Evolutionary conservation across 2,888 invertebrate species (phyloP).

Genomic region (Drosophila pseudotalamancana): DNA sequence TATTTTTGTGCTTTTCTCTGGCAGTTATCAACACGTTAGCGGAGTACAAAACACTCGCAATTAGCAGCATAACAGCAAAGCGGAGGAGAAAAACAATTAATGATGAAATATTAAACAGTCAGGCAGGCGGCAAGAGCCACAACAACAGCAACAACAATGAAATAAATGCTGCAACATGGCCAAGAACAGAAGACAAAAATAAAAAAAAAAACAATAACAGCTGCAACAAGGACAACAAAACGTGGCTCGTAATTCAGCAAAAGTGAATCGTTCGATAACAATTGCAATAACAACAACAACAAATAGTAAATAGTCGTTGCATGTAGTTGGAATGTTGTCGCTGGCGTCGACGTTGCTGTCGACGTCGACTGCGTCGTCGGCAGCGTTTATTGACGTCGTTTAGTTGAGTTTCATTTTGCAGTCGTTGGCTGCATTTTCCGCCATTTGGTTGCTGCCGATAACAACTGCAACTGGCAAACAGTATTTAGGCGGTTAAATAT

Average conservation of each 20-base stretch:
- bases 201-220: conserved; percentile 19
- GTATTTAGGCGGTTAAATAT: conserved; percentile 73
- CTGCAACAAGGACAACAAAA: conserved; percentile 18
- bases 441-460: conserved; percentile 71
- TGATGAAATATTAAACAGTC: conserved; percentile 64
- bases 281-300: conserved; percentile 31
- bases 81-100: conserved; percentile 53
- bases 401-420: conserved; percentile 37
- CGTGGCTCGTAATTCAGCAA: conserved; percentile 34
- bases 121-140: conserved; percentile 7
- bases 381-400: conserved; percentile 34
- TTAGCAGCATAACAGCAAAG: conserved; percentile 26
- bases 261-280: conserved; percentile 48
- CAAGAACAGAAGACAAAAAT: conserved; percentile 7
- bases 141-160: not conserved
- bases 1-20: conserved; percentile 29
- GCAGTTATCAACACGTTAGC: conserved; percentile 44
- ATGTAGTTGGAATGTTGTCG: conserved; percentile 48
- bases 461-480: conserved; percentile 71
- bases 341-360: conserved; percentile 10
- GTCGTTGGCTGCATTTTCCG: conserved; percentile 60
- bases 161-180: conserved; percentile 30
- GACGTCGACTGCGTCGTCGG: conserved; percentile 7
- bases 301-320: conserved; percentile 47
- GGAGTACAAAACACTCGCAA: conserved; percentile 31